Evolutionary conservation across 2,888 invertebrate genomes (phyloP), one percentile per base, ranked within the genome.

Genomic region (Melieria picta): DNA sequence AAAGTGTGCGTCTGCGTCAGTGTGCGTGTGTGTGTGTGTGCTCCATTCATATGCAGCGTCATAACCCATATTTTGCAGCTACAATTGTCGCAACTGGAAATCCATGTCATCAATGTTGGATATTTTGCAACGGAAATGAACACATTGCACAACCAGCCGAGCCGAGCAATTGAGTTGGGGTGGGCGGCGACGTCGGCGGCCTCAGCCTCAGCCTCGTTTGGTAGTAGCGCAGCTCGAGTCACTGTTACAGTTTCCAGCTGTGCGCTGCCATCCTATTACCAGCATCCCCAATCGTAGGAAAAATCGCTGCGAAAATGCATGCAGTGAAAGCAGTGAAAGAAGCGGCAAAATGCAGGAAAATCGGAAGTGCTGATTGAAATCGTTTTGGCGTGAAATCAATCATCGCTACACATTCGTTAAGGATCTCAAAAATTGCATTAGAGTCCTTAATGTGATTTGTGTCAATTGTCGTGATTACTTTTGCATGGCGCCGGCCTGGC

Each of bases 381-480:
- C 83, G 78, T 78, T 82, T 83, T 75, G 79, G 83, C 83, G 82
- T 83, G 83, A 83, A 82, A 82, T 83, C 83, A 82, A 82, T 82
- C 83, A 82, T 80, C 79, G 80, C 76, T 70, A 48, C 70, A 73
- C 80, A 74, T 81, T 78, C 74, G 76, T 77, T 77, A 78, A 79
- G 81, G 79, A 78, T 80, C 80, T 79, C 77, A 76, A 75, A 80
- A 78, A 79, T 82, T 82, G 83, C 81, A 83, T 83, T 82, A 82
- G 82, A 81, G 78, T 80, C 81, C 83, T 80, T 83, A 82, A 82
- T 82, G 77, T 79, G 82, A 82, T 82, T 82, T 82, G 76, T 77
- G 73, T 75, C 74, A 79, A 75, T 79, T 81, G 75, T 76, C 76
- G 70, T 76, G 45, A 64, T 63, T 65, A 63, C 67, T 64, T 63